Evolutionary conservation across 1,140 invertebrate species (phyloP).

Genomic region (Eulimnadia texana): DNA sequence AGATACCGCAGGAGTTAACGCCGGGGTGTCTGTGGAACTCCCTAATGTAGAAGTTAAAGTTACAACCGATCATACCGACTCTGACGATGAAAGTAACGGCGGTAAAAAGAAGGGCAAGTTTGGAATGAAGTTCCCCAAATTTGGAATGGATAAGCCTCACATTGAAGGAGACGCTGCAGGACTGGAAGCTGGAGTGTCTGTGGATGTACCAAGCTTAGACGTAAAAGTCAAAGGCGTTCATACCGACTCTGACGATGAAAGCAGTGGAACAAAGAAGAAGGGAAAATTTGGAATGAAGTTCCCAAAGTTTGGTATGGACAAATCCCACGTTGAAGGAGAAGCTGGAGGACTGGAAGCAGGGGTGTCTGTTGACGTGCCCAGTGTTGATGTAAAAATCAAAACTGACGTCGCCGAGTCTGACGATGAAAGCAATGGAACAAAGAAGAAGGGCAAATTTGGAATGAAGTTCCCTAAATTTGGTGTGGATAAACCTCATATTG

Average conservation of each 20-base stretch:
- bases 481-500: background rate
- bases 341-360: background rate
- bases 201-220: background rate
- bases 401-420: background rate
- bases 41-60: background rate
- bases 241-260: background rate
- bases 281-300: slow-evolving; percentile 13
- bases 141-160: slow-evolving; percentile 1
- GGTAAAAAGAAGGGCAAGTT: background rate
- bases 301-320: slow-evolving; percentile 11
- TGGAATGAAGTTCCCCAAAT: background rate
- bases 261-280: background rate
- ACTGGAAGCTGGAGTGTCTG: too few relatives aligned
- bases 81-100: background rate
- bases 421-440: background rate
- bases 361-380: background rate
- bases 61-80: background rate
- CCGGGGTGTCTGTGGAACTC: background rate
- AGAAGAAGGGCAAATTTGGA: slow-evolving; percentile 6
- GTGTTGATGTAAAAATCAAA: background rate
- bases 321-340: background rate
- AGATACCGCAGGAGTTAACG: background rate
- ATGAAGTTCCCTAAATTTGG: slow-evolving; percentile 5
- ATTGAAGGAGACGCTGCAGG: background rate
- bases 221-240: background rate